Evolutionary conservation across 2,888 invertebrate species (phyloP).

Genomic region (Lasioglossum villosulum): DNA sequence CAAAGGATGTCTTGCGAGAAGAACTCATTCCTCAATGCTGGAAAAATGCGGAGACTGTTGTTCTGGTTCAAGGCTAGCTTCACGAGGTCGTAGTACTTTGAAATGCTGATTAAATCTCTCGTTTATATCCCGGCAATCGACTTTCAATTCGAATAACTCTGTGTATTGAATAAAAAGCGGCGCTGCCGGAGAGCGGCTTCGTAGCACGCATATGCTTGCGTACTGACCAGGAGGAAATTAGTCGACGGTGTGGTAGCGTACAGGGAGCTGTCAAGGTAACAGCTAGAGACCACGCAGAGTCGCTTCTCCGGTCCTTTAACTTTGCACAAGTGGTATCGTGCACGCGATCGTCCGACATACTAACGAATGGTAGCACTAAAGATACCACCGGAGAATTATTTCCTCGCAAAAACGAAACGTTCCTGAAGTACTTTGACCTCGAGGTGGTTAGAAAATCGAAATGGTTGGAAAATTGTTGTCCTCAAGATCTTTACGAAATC

Average conservation of each 20-base stretch:
- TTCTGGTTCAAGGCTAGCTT: background rate
- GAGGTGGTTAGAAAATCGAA: too few species aligned
- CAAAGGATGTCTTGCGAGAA: background rate
- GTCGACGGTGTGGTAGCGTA: constrained; percentile 33
- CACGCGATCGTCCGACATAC: constrained; percentile 43
- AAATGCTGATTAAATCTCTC: constrained; percentile 8
- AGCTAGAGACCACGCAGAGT: constrained; percentile 27
- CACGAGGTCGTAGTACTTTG: background rate
- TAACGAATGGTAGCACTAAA: constrained; percentile 4
- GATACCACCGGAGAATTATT: background rate
- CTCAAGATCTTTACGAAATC: too few species aligned
- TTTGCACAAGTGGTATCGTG: constrained; percentile 11
- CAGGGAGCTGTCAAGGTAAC: constrained; percentile 38
- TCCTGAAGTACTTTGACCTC: too few species aligned
- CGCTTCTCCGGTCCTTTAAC: constrained; percentile 18
- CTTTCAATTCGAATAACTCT: constrained; percentile 9
- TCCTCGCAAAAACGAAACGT: background rate
- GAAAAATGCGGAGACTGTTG: background rate
- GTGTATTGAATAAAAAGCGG: constrained; percentile 11
- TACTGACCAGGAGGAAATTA: constrained; percentile 43
- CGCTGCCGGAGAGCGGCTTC: background rate
- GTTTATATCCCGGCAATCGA: constrained; percentile 17
- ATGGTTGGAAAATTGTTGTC: too few species aligned
- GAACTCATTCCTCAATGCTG: background rate
- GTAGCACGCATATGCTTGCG: background rate